Evolutionary conservation across 1,140 invertebrate genomes (phyloP).

Genomic region (Watersipora subatra): DNA sequence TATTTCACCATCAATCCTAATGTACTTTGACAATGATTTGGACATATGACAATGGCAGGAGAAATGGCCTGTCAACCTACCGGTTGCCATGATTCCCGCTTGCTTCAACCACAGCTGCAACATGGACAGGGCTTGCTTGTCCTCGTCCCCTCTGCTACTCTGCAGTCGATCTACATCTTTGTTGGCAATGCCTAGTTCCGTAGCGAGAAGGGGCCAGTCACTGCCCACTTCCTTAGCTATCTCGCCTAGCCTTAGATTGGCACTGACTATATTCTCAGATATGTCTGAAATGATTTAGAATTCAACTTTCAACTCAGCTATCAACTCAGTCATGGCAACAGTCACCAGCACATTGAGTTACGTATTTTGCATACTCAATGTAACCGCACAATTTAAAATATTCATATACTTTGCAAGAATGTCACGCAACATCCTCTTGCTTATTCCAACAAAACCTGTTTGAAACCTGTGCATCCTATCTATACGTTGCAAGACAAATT

Average conservation of each 20-base stretch:
- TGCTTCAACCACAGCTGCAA: slow-evolving; percentile 68
- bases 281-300: slow-evolving; percentile 17
- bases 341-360: neutral
- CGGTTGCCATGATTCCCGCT: slow-evolving; percentile 58
- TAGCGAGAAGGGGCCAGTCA: slow-evolving; percentile 78
- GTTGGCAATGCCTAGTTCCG: slow-evolving; percentile 61
- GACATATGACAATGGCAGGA: too few relatives aligned
- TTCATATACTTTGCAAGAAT: too few relatives aligned
- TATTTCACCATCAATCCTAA: too few relatives aligned
- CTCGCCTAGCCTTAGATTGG: slow-evolving; percentile 70
- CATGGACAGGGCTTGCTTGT: slow-evolving; percentile 83
- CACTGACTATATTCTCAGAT: slow-evolving; percentile 42
- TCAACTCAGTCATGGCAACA: neutral
- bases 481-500: too few relatives aligned
- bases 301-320: neutral
- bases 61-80: too few relatives aligned
- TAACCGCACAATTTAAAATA: too few relatives aligned
- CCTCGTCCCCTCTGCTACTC: slow-evolving; percentile 66
- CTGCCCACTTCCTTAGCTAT: slow-evolving; percentile 78
- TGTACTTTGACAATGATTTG: too few relatives aligned
- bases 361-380: neutral
- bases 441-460: too few relatives aligned
- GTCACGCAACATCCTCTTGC: too few relatives aligned
- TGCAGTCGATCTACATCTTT: slow-evolving; percentile 75
- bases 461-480: too few relatives aligned